phyloP scores from a whole-genome alignment of 2,797 vertebrate genomes.

The Notolepis coatsorum region DNA sequence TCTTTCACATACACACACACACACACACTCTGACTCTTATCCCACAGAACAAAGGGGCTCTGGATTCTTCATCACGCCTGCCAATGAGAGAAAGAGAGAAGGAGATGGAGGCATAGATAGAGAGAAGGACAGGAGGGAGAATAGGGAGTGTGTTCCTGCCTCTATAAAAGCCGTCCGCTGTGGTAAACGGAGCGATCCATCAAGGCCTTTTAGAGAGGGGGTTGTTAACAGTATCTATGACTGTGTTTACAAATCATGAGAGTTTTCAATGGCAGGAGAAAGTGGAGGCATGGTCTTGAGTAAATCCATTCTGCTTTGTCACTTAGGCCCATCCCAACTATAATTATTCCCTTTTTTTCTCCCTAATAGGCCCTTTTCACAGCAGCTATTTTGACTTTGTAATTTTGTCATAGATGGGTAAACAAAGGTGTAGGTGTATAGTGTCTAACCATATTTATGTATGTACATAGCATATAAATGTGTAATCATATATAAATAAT shows the following conservation, averaged over 20 bases:
- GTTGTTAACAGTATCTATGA: conserved; percentile 48
- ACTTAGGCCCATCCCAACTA: conserved; percentile 16
- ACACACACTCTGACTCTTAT: not conserved
- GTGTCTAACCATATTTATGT: too few relatives aligned
- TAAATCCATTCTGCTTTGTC: conserved; percentile 22
- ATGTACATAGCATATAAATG: too few relatives aligned
- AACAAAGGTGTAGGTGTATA: too few relatives aligned
- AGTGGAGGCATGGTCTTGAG: conserved; percentile 22
- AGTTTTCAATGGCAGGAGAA: conserved; percentile 41
- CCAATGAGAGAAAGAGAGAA: conserved; percentile 30
- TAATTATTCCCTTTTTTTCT: conserved; percentile 25
- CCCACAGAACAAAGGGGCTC: conserved; percentile 48
- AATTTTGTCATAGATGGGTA: too few relatives aligned
- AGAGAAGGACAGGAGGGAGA: conserved; percentile 46
- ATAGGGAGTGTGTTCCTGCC: conserved; percentile 48
- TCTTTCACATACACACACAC: conserved; percentile 20
- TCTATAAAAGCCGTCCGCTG: conserved; percentile 57
- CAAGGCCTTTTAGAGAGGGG: conserved; percentile 47
- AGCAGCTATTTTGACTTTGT: too few relatives aligned
- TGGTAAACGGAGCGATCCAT: conserved; percentile 62
- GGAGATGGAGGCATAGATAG: conserved; percentile 45
- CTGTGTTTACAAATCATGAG: conserved; percentile 49
- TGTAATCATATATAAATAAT: too few relatives aligned
- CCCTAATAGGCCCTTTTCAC: too few relatives aligned
- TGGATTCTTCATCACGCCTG: conserved; percentile 54